These are phyloP conservation scores for Petrocephalus microphthalmus DNA, from an alignment of 2,113 vertebrate species.

Conservation along the genomic window DNA sequence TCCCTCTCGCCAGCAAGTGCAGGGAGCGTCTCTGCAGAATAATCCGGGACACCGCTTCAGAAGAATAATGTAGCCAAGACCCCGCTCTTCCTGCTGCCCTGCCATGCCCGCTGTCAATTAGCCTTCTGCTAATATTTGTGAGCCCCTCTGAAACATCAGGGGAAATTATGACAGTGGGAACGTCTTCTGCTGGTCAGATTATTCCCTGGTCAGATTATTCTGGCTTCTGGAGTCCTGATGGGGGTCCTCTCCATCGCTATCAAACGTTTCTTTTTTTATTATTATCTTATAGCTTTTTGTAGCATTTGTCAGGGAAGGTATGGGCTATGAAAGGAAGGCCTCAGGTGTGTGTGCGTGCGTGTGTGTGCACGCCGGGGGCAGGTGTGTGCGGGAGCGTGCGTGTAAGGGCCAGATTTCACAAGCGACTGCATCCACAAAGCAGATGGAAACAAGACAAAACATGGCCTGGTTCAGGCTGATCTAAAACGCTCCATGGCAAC, in stretches of 20 bases:
- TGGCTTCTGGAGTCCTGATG: neutral
- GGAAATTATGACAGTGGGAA: neutral
- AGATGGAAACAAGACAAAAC: neutral
- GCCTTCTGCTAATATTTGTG: slow-evolving; percentile 11
- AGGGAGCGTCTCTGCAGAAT: neutral
- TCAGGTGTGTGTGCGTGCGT: neutral
- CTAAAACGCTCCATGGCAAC: neutral
- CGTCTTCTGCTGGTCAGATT: neutral
- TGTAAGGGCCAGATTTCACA: neutral
- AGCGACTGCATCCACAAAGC: neutral
- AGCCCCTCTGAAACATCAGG: neutral
- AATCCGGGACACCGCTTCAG: neutral
- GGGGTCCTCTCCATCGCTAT: neutral
- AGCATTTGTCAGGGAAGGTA: neutral
- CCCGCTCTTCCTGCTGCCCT: neutral
- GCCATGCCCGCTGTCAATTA: neutral
- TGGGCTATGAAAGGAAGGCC: neutral
- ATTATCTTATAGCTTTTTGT: neutral
- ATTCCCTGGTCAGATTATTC: neutral
- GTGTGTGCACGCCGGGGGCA: neutral
- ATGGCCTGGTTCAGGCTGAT: neutral
- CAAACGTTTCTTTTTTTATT: neutral
- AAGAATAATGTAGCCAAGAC: neutral
- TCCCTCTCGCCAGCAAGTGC: neutral
- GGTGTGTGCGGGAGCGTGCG: neutral